phyloP scores from a whole-genome alignment of 2,113 vertebrate species.

The Anoplopoma fimbria region DNA sequence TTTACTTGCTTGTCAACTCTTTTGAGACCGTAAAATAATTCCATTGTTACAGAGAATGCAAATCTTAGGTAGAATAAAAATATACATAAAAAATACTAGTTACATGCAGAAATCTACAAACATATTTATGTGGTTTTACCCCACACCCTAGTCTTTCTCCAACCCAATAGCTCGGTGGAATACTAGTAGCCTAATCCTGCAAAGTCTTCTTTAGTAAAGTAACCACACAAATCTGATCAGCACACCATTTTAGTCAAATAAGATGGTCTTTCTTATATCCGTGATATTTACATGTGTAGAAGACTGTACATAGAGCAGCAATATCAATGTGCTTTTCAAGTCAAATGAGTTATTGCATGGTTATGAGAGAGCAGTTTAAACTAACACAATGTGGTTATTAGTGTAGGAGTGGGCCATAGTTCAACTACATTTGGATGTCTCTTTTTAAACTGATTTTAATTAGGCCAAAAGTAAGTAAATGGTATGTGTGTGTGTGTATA shows the following conservation, averaged over 20 bases:
- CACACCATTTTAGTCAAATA: not conserved
- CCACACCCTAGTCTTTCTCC: too few species aligned
- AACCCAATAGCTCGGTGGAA: not conserved
- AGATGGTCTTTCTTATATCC: not conserved
- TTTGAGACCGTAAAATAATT: not conserved
- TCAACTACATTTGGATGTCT: not conserved
- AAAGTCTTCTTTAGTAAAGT: not conserved
- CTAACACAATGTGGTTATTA: slow-evolving; percentile 16
- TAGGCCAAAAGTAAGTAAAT: not conserved
- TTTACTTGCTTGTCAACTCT: not conserved
- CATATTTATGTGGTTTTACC: not conserved
- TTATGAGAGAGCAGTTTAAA: not conserved
- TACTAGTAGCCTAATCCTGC: not conserved
- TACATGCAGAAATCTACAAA: not conserved
- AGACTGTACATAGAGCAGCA: not conserved
- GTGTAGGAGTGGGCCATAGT: not conserved
- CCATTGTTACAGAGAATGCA: not conserved
- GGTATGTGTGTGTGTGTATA: slow-evolving; percentile 8
- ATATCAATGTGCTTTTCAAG: not conserved
- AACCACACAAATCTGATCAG: not conserved
- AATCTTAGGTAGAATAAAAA: not conserved
- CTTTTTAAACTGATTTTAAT: not conserved
- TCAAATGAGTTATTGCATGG: not conserved
- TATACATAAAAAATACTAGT: not conserved
- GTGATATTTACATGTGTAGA: not conserved